Conservation (phyloP, 2,113 vertebrate species). For the Motacilla tschutschensis region DNA sequence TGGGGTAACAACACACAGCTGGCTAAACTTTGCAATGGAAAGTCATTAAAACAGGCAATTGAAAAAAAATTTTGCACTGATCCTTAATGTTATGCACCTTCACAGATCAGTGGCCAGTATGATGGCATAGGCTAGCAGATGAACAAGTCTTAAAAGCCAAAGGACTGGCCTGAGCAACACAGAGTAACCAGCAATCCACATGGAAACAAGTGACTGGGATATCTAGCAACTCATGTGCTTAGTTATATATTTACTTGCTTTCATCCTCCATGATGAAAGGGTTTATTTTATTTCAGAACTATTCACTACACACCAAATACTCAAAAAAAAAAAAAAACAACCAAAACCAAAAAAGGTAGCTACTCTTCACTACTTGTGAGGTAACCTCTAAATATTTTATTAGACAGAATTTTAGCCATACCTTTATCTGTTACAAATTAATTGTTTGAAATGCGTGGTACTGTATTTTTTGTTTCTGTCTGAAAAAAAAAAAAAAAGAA, state of each 20-base stretch:
- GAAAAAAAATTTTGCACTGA: not conserved
- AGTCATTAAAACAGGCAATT: not conserved
- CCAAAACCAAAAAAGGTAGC: not conserved
- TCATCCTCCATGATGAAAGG: not conserved
- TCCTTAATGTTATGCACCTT: not conserved
- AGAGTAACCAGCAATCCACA: not conserved
- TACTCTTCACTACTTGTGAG: not conserved
- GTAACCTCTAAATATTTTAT: not conserved
- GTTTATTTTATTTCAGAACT: not conserved
- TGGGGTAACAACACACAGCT: not conserved
- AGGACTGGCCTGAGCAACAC: not conserved
- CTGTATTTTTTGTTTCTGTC: not conserved
- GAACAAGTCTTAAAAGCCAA: not conserved
- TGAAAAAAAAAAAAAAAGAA: too few relatives aligned
- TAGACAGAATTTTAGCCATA: not conserved
- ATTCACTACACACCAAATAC: not conserved
- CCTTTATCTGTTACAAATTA: not conserved
- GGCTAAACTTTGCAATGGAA: not conserved
- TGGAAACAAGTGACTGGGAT: not conserved
- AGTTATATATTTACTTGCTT: not conserved
- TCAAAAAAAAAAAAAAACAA: not conserved
- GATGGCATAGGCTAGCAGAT: not conserved
- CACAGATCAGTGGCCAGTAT: not conserved
- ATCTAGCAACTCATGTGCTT: not conserved
- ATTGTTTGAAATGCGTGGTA: not conserved